Evolutionary conservation across 2,888 invertebrate genomes (phyloP), one percentile per base, ranked within the genome.

Genomic region (Beris chalybata): DNA sequence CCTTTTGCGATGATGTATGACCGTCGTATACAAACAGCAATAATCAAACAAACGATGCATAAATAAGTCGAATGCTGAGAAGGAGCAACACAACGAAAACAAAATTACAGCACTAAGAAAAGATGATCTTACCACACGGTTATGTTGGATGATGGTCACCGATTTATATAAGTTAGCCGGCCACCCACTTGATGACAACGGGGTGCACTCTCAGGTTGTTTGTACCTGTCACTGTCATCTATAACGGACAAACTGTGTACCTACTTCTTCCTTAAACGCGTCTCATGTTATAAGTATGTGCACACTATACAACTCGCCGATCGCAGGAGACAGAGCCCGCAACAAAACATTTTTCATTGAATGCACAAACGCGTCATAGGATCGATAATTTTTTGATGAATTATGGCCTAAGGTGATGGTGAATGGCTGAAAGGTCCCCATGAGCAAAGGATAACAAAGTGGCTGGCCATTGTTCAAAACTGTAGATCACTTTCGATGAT

Each of bases 151-250:
- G 45, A 9, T 64, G 13, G 31, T 22, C 22, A 22, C 22, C 44
- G n/a, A 64, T 53, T 64, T 54, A 52, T 64, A 64, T 11, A 64
- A 44, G 31, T 64, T 54, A 32, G 57, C 57, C 63, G 70, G 56
- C 70, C 70, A 70, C 70, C 70, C 70, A 69, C 68, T 70, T 70
- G 68, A 70, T 69, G 70, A 70, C 70, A 68, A 65, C 70, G 67
- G 67, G 68, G 68, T 69, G 68, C 68, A 61, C 63, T 67, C 68
- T 65, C 58, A 65, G 47, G 44, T 58, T 68, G 58, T 66, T 66
- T 65, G 61, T 68, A 64, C 58, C 57, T 63, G 64, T 59, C 65
- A 61, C 65, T 65, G 59, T 53, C 55, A 58, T 45, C 61, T 59
- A 58, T 50, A 59, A 53, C 54, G 38, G 58, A 53, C 44, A 59